These are phyloP conservation scores for Laterallus jamaicensis DNA, from an alignment of 2,113 vertebrate species.

Conservation along the genomic window DNA sequence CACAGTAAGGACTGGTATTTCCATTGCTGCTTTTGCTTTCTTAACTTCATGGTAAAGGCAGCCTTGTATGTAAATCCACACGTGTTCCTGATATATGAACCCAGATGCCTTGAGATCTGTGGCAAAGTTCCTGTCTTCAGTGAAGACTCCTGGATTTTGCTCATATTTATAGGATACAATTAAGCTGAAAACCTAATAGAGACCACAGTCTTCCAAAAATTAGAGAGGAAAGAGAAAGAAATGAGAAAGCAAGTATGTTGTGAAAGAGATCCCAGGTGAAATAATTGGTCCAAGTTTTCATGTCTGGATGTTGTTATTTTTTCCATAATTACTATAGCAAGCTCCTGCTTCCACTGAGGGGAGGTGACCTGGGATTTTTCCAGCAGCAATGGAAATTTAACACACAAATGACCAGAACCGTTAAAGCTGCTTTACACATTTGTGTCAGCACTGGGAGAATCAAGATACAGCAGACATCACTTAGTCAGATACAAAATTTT, in stretches of 20 bases:
- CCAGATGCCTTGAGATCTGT: neutral
- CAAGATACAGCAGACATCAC: neutral
- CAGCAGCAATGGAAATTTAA: conserved; percentile 48
- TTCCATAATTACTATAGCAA: conserved; percentile 58
- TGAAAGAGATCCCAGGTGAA: conserved; percentile 58
- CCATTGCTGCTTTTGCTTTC: conserved; percentile 4
- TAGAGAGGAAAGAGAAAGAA: conserved; percentile 29
- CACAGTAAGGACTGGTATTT: neutral
- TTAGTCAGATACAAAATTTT: neutral
- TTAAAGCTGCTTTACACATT: neutral
- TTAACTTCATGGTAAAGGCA: neutral
- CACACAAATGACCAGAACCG: neutral
- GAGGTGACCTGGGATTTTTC: conserved; percentile 36
- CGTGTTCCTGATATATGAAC: neutral
- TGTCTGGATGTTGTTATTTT: conserved; percentile 60
- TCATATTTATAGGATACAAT: neutral
- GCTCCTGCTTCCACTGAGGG: conserved; percentile 1
- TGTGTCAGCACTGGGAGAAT: neutral
- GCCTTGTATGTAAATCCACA: neutral
- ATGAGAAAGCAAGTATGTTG: neutral
- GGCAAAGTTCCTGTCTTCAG: neutral
- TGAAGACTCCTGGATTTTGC: conserved; percentile 1
- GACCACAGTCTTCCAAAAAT: conserved; percentile 15
- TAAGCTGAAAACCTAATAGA: conserved; percentile 2
- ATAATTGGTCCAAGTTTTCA: conserved; percentile 39